A percentile compares a stretch with the other conserved stretches of the same genome.
Evolutionary conservation across 2,888 invertebrate genomes (phyloP).

Genomic region (Scaeva pyrastri): DNA sequence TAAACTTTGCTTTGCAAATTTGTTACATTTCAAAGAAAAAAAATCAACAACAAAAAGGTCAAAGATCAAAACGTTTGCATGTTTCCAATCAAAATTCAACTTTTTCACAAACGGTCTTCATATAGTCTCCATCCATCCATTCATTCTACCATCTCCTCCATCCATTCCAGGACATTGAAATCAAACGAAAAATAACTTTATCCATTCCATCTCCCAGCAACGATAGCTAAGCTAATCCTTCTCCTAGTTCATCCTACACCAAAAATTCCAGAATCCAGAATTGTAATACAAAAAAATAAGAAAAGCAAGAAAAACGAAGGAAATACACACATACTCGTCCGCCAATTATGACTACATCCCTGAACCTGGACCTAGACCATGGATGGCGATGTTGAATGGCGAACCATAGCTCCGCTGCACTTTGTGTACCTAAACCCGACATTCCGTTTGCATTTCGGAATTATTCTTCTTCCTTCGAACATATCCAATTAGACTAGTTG

Average conservation of each 20-base stretch:
- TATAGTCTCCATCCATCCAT: too few species aligned
- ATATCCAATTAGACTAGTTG: constrained; percentile 74
- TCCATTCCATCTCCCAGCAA: too few species aligned
- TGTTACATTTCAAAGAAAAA: background rate
- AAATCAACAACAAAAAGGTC: background rate
- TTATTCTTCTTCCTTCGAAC: constrained; percentile 70
- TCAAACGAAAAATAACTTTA: background rate
- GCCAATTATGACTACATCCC: constrained; percentile 32
- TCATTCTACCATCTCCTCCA: too few species aligned
- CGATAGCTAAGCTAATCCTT: background rate
- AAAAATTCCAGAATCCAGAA: background rate
- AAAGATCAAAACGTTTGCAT: background rate
- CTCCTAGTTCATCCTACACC: background rate
- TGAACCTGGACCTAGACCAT: too few species aligned
- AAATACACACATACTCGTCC: background rate
- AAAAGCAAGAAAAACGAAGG: background rate
- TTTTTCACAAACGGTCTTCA: background rate
- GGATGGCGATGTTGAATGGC: background rate
- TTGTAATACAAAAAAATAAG: background rate
- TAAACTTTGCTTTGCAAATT: background rate
- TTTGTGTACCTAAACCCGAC: constrained; percentile 32
- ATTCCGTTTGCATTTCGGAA: constrained; percentile 59
- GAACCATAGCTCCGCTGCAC: constrained; percentile 22
- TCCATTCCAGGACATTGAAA: background rate
- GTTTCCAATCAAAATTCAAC: background rate